Conservation (phyloP, 2,888 invertebrate genomes). For the Netelia inedita region DNA sequence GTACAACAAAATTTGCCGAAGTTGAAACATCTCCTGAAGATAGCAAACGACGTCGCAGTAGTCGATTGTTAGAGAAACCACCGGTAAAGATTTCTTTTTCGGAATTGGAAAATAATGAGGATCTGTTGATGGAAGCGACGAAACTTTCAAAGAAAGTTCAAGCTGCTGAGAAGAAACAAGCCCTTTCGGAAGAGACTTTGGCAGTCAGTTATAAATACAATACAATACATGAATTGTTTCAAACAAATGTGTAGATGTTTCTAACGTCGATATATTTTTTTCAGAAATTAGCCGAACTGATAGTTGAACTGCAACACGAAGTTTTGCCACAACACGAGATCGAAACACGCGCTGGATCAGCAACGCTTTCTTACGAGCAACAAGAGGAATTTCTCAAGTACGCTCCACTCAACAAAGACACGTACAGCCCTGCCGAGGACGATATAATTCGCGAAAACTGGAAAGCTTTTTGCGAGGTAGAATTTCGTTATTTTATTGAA, state of each 20-base stretch:
- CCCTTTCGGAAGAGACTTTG: constrained; percentile 23
- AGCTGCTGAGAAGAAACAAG: constrained; percentile 14
- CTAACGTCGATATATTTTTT: constrained; percentile 13
- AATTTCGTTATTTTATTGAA: background rate
- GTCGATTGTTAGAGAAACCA: background rate
- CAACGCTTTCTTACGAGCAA: constrained; percentile 64
- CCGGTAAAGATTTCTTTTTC: background rate
- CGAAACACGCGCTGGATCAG: constrained; percentile 73
- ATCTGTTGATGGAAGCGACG: constrained; percentile 13
- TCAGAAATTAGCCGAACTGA: constrained; percentile 74
- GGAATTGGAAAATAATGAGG: constrained; percentile 18
- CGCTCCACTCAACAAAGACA: constrained; percentile 73
- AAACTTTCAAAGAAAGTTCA: constrained; percentile 37
- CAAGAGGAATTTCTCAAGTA: constrained; percentile 72
- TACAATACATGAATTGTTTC: background rate
- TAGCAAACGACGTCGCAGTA: constrained; percentile 1
- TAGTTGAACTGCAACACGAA: constrained; percentile 73
- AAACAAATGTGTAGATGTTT: background rate
- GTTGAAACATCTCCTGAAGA: too few relatives aligned
- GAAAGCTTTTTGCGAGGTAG: constrained; percentile 79
- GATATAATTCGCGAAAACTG: constrained; percentile 77
- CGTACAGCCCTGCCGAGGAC: constrained; percentile 75
- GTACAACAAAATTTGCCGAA: too few relatives aligned
- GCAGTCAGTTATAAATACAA: constrained; percentile 26
- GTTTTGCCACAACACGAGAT: constrained; percentile 78